Conservation (phyloP, 2,797 vertebrate genomes). For the Fratercula arctica region DNA sequence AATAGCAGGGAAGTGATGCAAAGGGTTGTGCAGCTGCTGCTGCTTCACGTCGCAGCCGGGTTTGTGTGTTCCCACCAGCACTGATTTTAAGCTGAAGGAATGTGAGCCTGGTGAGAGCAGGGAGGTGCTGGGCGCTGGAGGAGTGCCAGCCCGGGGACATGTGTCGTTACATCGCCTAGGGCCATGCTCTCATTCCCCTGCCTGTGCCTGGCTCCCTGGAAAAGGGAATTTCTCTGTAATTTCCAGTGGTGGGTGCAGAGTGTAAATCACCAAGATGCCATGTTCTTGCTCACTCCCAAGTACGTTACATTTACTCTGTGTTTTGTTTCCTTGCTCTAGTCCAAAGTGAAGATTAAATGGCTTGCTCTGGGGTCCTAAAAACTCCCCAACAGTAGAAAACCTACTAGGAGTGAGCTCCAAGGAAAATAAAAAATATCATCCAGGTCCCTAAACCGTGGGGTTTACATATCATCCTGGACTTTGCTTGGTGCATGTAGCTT, state of each 20-base stretch:
- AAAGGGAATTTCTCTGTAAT: not conserved
- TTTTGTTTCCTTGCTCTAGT: not conserved
- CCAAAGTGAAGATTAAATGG: not conserved
- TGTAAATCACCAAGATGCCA: not conserved
- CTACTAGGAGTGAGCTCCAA: not conserved
- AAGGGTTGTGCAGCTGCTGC: not conserved
- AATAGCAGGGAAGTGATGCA: not conserved
- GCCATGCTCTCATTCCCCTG: rapidly evolving
- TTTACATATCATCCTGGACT: not conserved
- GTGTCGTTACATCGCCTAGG: rapidly evolving
- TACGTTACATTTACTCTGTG: rapidly evolving
- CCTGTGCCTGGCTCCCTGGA: not conserved
- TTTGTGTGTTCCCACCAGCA: not conserved
- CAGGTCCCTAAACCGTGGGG: not conserved
- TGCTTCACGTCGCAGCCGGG: not conserved
- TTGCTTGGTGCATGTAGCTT: not conserved
- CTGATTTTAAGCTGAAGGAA: not conserved
- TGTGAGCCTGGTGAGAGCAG: not conserved
- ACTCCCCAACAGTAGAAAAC: not conserved
- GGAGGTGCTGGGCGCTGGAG: not conserved
- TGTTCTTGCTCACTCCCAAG: not conserved
- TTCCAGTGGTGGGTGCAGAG: not conserved
- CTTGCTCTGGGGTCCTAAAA: not conserved
- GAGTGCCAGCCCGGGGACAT: not conserved
- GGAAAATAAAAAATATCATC: not conserved